phyloP scores from a whole-genome alignment of 2,797 vertebrate genomes.

The Labeo calbasu region DNA sequence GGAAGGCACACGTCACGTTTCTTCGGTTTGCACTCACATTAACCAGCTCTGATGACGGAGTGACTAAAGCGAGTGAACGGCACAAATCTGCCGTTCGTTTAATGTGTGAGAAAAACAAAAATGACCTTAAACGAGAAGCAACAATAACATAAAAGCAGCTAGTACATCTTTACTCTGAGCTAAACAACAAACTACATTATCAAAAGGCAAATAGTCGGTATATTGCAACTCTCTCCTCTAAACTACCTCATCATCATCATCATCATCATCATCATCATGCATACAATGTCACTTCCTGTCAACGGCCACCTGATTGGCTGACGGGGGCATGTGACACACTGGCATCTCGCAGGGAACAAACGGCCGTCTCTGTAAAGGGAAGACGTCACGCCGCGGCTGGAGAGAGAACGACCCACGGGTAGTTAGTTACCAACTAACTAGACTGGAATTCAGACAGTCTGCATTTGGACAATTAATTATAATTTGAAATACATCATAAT shows the following conservation, averaged over 20 bases:
- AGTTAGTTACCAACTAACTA: not conserved
- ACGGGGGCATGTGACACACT: conserved; percentile 64
- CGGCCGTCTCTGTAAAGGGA: conserved; percentile 71
- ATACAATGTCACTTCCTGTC: conserved; percentile 62
- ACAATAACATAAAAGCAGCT: conserved; percentile 57
- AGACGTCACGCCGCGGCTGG: conserved; percentile 54
- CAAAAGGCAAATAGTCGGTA: conserved; percentile 82
- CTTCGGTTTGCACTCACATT: not conserved
- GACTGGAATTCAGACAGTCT: not conserved
- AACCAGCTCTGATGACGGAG: not conserved
- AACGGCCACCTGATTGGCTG: conserved; percentile 64
- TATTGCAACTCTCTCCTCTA: conserved; percentile 82
- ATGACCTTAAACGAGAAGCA: conserved; percentile 64
- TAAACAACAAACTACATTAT: conserved; percentile 77
- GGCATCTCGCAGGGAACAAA: conserved; percentile 39
- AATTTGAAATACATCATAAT: not conserved
- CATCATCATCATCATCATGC: conserved; percentile 56
- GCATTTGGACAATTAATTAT: not conserved
- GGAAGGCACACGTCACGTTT: conserved; percentile 58
- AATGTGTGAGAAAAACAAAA: conserved; percentile 60
- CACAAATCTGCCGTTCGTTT: conserved; percentile 43
- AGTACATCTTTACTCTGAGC: conserved; percentile 64
- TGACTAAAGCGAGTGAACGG: conserved; percentile 59
- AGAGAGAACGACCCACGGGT: conserved; percentile 19
- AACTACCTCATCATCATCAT: conserved; percentile 64